Evolutionary conservation across 2,888 invertebrate species (phyloP).

Genomic region (Diarsia dahlii): DNA sequence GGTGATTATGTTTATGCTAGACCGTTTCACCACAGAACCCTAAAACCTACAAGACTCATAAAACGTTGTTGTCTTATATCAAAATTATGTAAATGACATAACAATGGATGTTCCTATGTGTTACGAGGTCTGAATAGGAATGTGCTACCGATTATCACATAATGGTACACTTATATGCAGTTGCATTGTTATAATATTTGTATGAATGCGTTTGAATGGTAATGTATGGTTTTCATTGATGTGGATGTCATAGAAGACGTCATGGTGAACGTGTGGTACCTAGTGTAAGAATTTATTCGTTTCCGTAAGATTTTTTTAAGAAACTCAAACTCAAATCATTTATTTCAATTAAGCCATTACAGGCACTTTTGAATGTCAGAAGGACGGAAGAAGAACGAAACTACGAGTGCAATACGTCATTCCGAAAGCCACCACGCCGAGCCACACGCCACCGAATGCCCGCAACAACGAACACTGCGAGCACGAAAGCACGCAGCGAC

Average conservation of each 20-base stretch:
- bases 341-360: too few species aligned
- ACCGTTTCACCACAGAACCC: constrained; percentile 4
- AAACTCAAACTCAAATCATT: too few species aligned
- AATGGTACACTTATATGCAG: constrained; percentile 53
- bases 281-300: constrained; percentile 1
- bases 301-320: not conserved
- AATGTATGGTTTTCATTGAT: constrained; percentile 38
- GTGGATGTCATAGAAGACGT: not conserved
- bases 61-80: constrained; percentile 47
- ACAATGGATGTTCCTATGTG: constrained; percentile 47
- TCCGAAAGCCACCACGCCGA: too few species aligned
- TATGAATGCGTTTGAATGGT: constrained; percentile 39
- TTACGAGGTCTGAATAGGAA: constrained; percentile 64
- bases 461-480: too few species aligned
- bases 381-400: too few species aligned
- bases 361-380: too few species aligned
- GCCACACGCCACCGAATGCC: too few species aligned
- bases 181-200: constrained; percentile 52
- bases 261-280: not conserved
- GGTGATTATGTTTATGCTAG: too few species aligned
- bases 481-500: too few species aligned
- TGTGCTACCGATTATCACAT: constrained; percentile 59
- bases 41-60: constrained; percentile 15
- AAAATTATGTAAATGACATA: constrained; percentile 60
- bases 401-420: too few species aligned